These are phyloP conservation scores for Rhegmatorhina hoffmannsi DNA, from an alignment of 2,113 vertebrate genomes.

Conservation along the genomic window DNA sequence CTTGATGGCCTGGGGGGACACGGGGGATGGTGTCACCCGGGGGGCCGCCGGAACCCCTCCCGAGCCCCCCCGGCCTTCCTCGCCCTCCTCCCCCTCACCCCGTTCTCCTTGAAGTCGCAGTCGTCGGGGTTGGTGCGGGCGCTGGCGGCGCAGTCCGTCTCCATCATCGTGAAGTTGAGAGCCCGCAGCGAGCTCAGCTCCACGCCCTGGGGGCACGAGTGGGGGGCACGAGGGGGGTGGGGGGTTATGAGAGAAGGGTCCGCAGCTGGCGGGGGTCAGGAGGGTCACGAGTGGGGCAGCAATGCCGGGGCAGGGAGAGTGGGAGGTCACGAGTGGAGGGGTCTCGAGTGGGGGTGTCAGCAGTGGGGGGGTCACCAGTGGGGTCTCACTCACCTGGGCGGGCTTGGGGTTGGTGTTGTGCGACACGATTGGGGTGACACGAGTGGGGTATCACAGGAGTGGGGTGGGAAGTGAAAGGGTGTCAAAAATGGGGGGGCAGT, in stretches of 20 bases:
- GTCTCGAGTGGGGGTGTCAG: too few relatives aligned
- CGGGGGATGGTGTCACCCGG: too few relatives aligned
- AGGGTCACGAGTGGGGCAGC: not conserved
- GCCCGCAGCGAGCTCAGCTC: not conserved
- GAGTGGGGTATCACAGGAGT: too few relatives aligned
- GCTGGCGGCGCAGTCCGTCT: not conserved
- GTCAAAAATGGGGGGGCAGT: too few relatives aligned
- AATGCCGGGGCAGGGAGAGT: not conserved
- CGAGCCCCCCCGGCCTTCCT: too few relatives aligned
- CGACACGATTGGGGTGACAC: too few relatives aligned
- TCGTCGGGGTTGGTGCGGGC: not conserved
- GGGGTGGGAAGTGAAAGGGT: too few relatives aligned
- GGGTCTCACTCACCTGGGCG: not conserved
- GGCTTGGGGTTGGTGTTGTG: not conserved
- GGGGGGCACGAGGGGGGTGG: not conserved
- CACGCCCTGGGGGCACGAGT: not conserved
- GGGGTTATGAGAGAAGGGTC: not conserved
- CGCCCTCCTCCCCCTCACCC: not conserved
- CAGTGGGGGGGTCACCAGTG: too few relatives aligned
- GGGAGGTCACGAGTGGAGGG: not conserved
- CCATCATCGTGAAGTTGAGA: conserved; percentile 27
- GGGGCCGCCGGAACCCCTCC: not conserved
- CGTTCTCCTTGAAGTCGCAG: conserved; percentile 41
- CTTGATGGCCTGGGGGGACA: conserved; percentile 5
- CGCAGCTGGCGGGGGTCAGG: not conserved